Percentiles rank a stretch among this genome's conserved stretches.
Evolutionary conservation across 2,888 invertebrate genomes (phyloP).

Genomic region (Synanthedon myopaeformis): DNA sequence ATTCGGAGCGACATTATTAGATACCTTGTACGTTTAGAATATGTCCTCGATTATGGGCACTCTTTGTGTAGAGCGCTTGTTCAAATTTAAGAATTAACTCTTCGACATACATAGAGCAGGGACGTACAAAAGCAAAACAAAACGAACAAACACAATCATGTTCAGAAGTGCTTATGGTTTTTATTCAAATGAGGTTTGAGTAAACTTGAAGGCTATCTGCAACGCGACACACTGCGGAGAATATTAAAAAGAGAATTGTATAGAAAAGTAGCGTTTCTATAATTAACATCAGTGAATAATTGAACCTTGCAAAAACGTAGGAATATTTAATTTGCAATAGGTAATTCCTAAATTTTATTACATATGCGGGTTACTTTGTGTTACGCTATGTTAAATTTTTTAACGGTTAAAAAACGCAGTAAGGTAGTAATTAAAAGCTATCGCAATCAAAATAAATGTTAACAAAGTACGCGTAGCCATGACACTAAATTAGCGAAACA

Average conservation of each 20-base stretch:
- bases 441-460: slow-evolving; percentile 16
- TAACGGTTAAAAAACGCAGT: slow-evolving; percentile 8
- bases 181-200: no score
- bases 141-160: not conserved
- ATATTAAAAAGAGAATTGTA: no score
- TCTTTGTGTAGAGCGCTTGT: slow-evolving; percentile 1
- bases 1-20: slow-evolving; percentile 31
- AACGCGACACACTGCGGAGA: no score
- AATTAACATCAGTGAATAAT: no score
- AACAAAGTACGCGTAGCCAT: slow-evolving; percentile 23
- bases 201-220: not conserved
- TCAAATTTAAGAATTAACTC: not conserved
- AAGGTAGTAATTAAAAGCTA: slow-evolving; percentile 13
- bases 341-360: slow-evolving; percentile 1
- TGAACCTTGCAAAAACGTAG: no score
- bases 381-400: slow-evolving; percentile 1
- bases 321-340: not conserved
- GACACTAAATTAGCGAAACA: slow-evolving; percentile 20
- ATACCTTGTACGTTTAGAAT: slow-evolving; percentile 5
- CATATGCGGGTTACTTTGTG: no score
- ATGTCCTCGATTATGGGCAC: slow-evolving; percentile 1
- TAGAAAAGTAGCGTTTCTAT: no score
- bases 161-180: no score
- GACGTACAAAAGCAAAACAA: not conserved
- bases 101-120: not conserved